phyloP scores from a whole-genome alignment of 2,113 vertebrate genomes.

The Otis tarda region DNA sequence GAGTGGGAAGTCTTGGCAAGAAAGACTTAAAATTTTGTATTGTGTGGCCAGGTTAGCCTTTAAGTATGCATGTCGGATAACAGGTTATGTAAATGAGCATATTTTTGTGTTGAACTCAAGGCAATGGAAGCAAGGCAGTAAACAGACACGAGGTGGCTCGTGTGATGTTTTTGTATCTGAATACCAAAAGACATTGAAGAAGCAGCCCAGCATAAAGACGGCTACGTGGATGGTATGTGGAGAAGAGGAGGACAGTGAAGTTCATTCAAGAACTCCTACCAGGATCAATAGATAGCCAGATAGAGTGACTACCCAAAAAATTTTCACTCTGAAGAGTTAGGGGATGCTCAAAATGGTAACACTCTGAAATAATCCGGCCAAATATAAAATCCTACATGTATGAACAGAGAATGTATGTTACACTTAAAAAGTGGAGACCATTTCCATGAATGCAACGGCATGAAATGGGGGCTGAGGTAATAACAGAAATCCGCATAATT shows the following conservation, averaged over 20 bases:
- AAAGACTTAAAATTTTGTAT: not conserved
- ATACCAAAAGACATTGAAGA: not conserved
- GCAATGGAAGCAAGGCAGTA: not conserved
- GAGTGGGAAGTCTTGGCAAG: not conserved
- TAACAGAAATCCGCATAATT: not conserved
- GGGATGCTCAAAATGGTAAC: not conserved
- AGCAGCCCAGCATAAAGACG: not conserved
- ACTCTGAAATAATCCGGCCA: not conserved
- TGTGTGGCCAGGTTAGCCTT: conserved; percentile 35
- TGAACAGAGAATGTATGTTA: not conserved
- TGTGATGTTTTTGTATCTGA: not conserved
- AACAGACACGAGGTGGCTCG: not conserved
- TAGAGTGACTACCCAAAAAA: not conserved
- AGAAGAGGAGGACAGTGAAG: not conserved
- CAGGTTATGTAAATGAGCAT: conserved; percentile 25
- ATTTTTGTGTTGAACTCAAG: conserved; percentile 19
- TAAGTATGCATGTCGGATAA: conserved; percentile 29
- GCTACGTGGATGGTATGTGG: not conserved
- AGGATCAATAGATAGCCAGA: not conserved
- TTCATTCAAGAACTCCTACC: not conserved
- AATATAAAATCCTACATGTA: not conserved
- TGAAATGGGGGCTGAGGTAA: not conserved
- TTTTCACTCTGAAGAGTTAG: not conserved
- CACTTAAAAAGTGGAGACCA: not conserved
- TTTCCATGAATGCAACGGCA: not conserved